Evolutionary conservation across 2,888 invertebrate genomes (phyloP).

Genomic region (Chymomyza fuscimana): DNA sequence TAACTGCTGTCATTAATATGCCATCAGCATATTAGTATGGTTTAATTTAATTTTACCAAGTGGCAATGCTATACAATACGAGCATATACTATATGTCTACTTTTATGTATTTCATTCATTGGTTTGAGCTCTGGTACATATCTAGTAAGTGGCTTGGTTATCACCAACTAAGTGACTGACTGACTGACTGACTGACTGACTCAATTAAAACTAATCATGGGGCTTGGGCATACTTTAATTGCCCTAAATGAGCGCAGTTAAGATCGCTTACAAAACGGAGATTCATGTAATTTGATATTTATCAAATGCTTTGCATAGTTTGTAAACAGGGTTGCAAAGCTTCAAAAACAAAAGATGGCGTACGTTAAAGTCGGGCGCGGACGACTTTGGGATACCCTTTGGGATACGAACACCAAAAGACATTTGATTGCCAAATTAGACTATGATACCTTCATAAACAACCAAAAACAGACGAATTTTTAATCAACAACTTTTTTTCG

Average conservation of each 20-base stretch:
- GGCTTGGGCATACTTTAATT: constrained; percentile 42
- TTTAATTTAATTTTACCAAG: neutral
- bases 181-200: constrained; percentile 20
- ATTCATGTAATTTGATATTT: constrained; percentile 15
- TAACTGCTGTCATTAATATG: neutral
- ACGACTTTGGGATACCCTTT: too few relatives aligned
- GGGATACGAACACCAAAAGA: too few relatives aligned
- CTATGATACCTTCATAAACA: too few relatives aligned
- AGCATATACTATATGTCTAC: neutral
- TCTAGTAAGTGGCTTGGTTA: neutral
- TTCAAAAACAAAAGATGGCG: too few relatives aligned
- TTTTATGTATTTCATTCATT: neutral
- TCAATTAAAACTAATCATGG: constrained; percentile 66
- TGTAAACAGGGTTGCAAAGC: neutral
- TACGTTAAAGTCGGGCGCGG: too few relatives aligned
- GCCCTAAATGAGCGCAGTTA: constrained; percentile 39
- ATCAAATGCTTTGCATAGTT: neutral
- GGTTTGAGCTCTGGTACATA: neutral
- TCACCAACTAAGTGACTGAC: neutral
- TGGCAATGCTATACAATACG: neutral
- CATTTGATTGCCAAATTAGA: too few relatives aligned
- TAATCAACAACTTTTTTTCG: too few relatives aligned
- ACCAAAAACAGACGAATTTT: too few relatives aligned
- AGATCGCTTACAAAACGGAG: constrained; percentile 8
- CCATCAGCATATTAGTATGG: neutral